phyloP scores from a whole-genome alignment of 1,140 invertebrate species.

The Camponotus floridanus region DNA sequence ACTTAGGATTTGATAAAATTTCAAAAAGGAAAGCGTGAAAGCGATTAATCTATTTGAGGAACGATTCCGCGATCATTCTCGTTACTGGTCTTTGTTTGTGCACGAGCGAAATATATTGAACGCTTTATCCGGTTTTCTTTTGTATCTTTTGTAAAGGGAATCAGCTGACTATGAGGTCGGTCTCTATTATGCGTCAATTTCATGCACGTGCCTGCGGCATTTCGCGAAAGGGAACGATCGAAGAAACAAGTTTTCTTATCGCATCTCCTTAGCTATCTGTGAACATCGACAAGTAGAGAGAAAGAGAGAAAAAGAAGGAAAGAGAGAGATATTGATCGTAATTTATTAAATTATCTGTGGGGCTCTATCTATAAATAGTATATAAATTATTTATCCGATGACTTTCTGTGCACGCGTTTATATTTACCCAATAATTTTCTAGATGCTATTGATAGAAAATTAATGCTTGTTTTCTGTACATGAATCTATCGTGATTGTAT shows the following conservation, averaged over 20 bases:
- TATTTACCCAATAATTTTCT: conserved; percentile 15
- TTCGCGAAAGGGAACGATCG: conserved; percentile 20
- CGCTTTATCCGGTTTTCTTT: conserved; percentile 44
- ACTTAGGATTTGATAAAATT: conserved; percentile 33
- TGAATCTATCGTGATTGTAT: not conserved
- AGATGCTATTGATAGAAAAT: not conserved
- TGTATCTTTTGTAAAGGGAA: conserved; percentile 43
- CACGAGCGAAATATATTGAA: conserved; percentile 27
- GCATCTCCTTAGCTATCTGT: not conserved
- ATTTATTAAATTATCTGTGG: not conserved
- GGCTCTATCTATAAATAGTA: not conserved
- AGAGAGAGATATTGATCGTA: not conserved
- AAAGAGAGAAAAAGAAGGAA: no score
- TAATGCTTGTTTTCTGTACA: not conserved
- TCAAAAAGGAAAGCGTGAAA: conserved; percentile 1
- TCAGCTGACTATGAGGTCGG: conserved; percentile 9
- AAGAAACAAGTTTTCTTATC: conserved; percentile 27
- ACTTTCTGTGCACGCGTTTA: not conserved
- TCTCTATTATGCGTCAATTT: conserved; percentile 29
- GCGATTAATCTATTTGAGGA: conserved; percentile 33
- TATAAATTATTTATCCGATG: not conserved
- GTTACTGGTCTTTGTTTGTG: conserved; percentile 35
- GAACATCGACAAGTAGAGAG: not conserved
- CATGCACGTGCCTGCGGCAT: not conserved
- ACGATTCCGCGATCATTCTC: conserved; percentile 30